phyloP scores from a whole-genome alignment of 2,888 invertebrate species.

The Sinopyrophorus schimmeli region DNA sequence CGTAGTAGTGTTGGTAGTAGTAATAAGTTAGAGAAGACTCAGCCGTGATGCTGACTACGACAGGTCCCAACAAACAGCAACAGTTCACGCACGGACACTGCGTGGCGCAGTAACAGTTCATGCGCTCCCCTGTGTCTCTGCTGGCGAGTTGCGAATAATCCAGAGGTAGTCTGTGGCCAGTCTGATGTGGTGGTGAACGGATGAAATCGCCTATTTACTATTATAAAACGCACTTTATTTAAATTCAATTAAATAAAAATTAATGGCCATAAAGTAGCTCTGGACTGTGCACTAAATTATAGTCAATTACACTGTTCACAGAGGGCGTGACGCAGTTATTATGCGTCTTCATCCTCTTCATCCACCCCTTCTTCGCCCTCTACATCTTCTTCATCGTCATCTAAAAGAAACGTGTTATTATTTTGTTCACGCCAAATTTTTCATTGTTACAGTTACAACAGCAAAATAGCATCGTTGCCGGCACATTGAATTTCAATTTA shows the following conservation, averaged over 20 bases:
- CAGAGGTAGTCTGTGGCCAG: constrained; percentile 31
- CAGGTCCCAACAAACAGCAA: constrained; percentile 33
- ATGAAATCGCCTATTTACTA: constrained; percentile 29
- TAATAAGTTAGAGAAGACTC: constrained; percentile 44
- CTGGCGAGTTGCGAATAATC: constrained; percentile 29
- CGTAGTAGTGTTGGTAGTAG: constrained; percentile 48
- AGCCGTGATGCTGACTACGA: constrained; percentile 33
- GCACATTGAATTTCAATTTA: too few relatives aligned
- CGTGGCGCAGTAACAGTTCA: constrained; percentile 28
- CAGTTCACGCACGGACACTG: constrained; percentile 32
- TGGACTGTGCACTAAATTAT: constrained; percentile 47
- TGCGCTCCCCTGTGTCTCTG: constrained; percentile 30
- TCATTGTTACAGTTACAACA: too few relatives aligned
- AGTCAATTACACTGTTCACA: constrained; percentile 47
- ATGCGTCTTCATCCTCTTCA: constrained; percentile 56
- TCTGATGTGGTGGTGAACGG: constrained; percentile 12
- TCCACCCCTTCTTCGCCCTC: constrained; percentile 54
- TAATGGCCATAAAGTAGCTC: constrained; percentile 50
- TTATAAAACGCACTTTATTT: constrained; percentile 42
- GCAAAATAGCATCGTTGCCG: too few relatives aligned
- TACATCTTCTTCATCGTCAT: constrained; percentile 54
- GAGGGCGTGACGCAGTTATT: constrained; percentile 48
- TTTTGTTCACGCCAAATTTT: too few relatives aligned
- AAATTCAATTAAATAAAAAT: constrained; percentile 32
- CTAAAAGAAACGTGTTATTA: constrained; percentile 40